A percentile compares a stretch with the other conserved stretches of the same genome.
These are phyloP conservation scores for Tachina lurida DNA, from an alignment of 2,888 invertebrate genomes.

Conservation along the genomic window DNA sequence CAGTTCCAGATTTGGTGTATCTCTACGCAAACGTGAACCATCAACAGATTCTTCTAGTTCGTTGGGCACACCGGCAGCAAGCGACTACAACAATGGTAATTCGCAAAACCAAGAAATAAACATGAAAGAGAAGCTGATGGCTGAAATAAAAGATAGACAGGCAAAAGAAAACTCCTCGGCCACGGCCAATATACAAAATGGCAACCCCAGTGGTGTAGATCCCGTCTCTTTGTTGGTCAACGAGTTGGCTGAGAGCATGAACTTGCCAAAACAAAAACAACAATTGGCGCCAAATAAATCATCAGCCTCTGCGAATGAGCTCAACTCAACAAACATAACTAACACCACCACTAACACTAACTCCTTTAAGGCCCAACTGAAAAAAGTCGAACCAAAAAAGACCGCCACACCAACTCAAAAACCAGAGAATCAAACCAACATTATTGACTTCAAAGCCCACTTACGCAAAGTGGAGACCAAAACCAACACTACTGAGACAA, in stretches of 20 bases:
- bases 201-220: slow-evolving; percentile 85
- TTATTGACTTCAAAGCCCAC: slow-evolving; percentile 92
- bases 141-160: slow-evolving; percentile 89
- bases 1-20: slow-evolving; percentile 88
- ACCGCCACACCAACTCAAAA: slow-evolving; percentile 84
- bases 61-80: slow-evolving; percentile 83
- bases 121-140: slow-evolving; percentile 92
- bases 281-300: slow-evolving; percentile 59
- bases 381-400: slow-evolving; percentile 89
- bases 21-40: slow-evolving; percentile 87
- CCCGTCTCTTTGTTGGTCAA: slow-evolving; percentile 92
- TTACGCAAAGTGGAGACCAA: slow-evolving; percentile 90
- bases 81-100: slow-evolving; percentile 64
- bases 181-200: slow-evolving; percentile 85
- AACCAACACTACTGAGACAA: slow-evolving; percentile 64
- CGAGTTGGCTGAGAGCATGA: slow-evolving; percentile 92
- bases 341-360: slow-evolving; percentile 82
- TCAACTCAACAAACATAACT: slow-evolving; percentile 77
- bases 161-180: slow-evolving; percentile 84
- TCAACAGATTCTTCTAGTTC: slow-evolving; percentile 85
- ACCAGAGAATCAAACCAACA: slow-evolving; percentile 84
- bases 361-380: slow-evolving; percentile 87
- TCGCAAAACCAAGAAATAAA: slow-evolving; percentile 78
- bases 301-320: slow-evolving; percentile 72
- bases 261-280: slow-evolving; percentile 84